Evolutionary conservation across 2,113 vertebrate genomes (phyloP).

Genomic region (Isichthys henryi): DNA sequence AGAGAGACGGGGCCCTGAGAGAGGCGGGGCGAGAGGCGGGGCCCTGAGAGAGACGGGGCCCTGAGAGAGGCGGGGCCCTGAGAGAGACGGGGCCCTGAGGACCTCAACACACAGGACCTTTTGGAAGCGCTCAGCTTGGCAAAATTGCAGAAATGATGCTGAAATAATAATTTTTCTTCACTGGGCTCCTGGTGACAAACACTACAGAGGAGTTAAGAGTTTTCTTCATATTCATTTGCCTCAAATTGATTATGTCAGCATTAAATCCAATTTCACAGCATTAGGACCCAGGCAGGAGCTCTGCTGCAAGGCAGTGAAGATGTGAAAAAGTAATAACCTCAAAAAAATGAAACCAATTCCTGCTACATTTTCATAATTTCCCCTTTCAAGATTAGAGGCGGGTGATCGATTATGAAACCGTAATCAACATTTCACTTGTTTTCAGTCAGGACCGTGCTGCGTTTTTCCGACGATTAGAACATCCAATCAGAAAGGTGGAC

Average conservation of each 20-base stretch:
- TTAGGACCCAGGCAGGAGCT: constrained; percentile 18
- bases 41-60: too few relatives aligned
- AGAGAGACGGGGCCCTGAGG: neutral
- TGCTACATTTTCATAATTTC: neutral
- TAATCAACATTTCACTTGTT: neutral
- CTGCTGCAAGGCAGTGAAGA: constrained; percentile 5
- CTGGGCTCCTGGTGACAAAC: constrained; percentile 4
- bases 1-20: too few relatives aligned
- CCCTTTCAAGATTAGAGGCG: neutral
- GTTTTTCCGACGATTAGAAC: neutral
- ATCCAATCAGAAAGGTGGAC: neutral
- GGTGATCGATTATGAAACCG: neutral
- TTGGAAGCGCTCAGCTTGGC: neutral
- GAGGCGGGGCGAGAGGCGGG: too few relatives aligned
- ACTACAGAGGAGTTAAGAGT: constrained; percentile 10
- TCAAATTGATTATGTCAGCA: constrained; percentile 24
- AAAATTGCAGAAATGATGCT: neutral
- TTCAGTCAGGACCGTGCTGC: neutral
- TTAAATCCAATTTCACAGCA: constrained; percentile 25
- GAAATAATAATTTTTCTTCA: neutral
- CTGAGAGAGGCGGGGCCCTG: neutral
- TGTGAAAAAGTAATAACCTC: neutral
- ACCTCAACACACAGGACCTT: neutral
- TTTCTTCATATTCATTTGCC: constrained; percentile 20
- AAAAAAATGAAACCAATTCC: neutral